Evolutionary conservation across 2,797 vertebrate species (phyloP), one percentile per base, ranked within the genome.

Genomic region (Decapterus maruadsi): DNA sequence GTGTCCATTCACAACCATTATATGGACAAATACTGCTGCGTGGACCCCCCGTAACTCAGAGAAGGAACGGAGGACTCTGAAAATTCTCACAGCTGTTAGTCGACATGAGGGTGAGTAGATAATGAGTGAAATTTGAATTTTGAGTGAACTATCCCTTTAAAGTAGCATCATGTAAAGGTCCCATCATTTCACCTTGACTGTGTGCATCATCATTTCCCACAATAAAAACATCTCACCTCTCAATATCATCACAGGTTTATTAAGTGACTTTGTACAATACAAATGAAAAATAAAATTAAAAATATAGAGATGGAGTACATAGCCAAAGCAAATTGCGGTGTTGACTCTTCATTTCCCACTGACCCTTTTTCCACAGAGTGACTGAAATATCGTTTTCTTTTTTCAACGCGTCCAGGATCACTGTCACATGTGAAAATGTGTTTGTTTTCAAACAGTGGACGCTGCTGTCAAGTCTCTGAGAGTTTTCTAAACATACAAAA

Each of bases 181-280:
- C 20, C 20, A 10, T 26, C 6, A 36, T 9, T 6, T 55, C 14
- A 60, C 6, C 22, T 43, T 40, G n/a, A 71, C 3, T 22, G 22
- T 46, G 31, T 19, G 34, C 19, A 57, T 4, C 10, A 51, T n/a
- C 26, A 26, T 26, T 40, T 50, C 45, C 8, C 63, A 77, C 4
- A 86, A 87, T 59, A 59, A 86, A 75, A 26, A 26, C 80, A 75
- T 58, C 42, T 80, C 64, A 86, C 75, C 59, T 73, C 36, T 83
- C 66, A 31, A 0, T 83, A 77, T 96, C 95, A 96, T 97, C 97
- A 98, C 97, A 97, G 96, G 95, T 99, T 99, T 99, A 99, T 99
- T 99, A 97, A 97, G 97, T 98, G 97, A 97, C 96, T 97, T 97
- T 97, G 96, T 98, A 99, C 97, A 98, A 96, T 98, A 99, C 96